Conservation (phyloP, 2,113 vertebrate genomes). For the Forbesichthys papilliferus region DNA sequence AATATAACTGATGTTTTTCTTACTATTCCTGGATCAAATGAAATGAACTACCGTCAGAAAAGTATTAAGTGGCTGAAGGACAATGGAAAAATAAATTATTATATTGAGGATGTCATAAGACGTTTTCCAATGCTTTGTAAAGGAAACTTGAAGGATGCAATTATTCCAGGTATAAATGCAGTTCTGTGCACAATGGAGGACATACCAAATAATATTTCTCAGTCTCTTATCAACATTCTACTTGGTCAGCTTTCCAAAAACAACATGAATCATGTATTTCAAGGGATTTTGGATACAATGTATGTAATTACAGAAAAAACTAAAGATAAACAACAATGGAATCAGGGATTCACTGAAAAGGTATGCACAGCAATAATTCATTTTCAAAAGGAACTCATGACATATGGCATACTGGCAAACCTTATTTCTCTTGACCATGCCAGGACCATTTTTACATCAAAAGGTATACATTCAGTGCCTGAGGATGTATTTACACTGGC, state of each 20-base stretch:
- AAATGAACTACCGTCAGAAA: constrained; percentile 24
- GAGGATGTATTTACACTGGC: constrained; percentile 42
- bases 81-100: constrained; percentile 16
- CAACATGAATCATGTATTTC: fast-evolving
- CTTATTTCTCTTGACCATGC: constrained; percentile 25
- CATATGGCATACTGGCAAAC: constrained; percentile 46
- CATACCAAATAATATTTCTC: constrained; percentile 27
- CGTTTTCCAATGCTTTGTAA: constrained; percentile 38
- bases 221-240: constrained; percentile 14
- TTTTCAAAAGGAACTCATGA: constrained; percentile 8
- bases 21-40: fast-evolving
- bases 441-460: constrained; percentile 8
- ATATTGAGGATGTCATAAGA: constrained; percentile 19
- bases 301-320: constrained; percentile 58
- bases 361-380: constrained; percentile 40
- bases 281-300: constrained; percentile 19
- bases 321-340: constrained; percentile 26
- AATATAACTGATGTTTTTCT: constrained; percentile 44
- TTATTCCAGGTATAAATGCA: constrained; percentile 6
- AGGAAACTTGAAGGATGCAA: fast-evolving
- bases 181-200: constrained; percentile 42
- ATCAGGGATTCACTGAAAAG: constrained; percentile 11
- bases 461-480: constrained; percentile 49
- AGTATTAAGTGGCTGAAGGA: constrained; percentile 55
- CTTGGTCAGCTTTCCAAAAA: constrained; percentile 12